Evolutionary conservation across 2,888 invertebrate genomes (phyloP), one percentile per base, ranked within the genome.

Genomic region (Dasypogon diadema): DNA sequence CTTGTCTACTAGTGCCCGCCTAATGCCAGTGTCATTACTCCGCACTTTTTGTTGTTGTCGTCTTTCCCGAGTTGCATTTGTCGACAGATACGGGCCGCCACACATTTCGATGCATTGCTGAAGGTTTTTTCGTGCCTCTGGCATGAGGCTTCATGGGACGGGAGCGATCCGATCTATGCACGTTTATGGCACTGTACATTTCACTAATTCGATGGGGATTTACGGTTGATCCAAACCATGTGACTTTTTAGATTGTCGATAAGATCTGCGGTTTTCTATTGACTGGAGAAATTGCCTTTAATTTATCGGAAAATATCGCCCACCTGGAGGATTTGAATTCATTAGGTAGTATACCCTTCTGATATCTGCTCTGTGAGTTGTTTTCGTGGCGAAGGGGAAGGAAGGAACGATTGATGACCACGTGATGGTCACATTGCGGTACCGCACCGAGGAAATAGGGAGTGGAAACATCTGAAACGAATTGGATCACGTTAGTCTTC

Each of bases 1-100:
- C 74, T 74, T 65, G 10, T 42, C 37, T n/a, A n/a, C n/a, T 63
- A 63, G 22, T 42, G 68, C 12, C 51, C 14, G 56, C 48, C 76
- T 74, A 77, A 76, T 77, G 74, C 75, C 77, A 77, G 75, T 77
- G 74, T 77, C 77, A 75, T 75, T 77, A 75, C 60, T 75, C 70
- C 24, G 51, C 10, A 12, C 12, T 12, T n/a, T 6, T 42, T 30
- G 5, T 30, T 30, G 5, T 30, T 30, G 5, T 30, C 30, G 3
- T 30, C 14, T 12, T 37, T 14, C 24, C 3, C 22, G 12, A 6
- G 42, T 42, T 12, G 42, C n/a, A 12, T 42, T 42, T 12, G 8
- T 2, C 2, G 12, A 42, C n/a, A 42, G 8, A 42, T 42, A 12
- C n/a, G n/a, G n/a, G 42, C 42, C n/a, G 42, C 12, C n/a, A 42